phyloP scores from a whole-genome alignment of 2,113 vertebrate species.

The Delphinapterus leucas region DNA sequence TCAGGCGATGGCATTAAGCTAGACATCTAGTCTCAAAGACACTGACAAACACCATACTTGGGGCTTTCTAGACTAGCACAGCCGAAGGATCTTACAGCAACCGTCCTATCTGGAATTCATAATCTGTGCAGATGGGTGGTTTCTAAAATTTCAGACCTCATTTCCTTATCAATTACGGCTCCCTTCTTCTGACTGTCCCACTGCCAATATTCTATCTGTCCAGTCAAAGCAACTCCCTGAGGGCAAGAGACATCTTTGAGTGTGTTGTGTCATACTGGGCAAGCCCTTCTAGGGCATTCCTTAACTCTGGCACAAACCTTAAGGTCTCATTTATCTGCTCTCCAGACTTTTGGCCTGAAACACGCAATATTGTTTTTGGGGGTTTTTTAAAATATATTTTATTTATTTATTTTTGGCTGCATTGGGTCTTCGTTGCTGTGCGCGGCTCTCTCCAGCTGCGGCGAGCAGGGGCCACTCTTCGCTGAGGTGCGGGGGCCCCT shows the following conservation, averaged over 20 bases:
- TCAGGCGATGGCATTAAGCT: not conserved
- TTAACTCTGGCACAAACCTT: not conserved
- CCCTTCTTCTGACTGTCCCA: not conserved
- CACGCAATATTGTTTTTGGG: not conserved
- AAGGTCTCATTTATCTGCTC: not conserved
- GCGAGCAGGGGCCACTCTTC: too few relatives aligned
- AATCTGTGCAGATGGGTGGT: not conserved
- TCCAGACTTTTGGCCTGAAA: not conserved
- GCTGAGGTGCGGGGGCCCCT: too few relatives aligned
- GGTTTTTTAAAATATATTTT: too few relatives aligned
- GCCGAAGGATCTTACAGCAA: not conserved
- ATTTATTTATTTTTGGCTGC: too few relatives aligned
- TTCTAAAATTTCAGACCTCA: not conserved
- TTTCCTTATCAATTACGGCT: not conserved
- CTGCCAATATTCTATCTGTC: not conserved
- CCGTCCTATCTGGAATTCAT: not conserved
- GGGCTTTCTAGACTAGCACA: not conserved
- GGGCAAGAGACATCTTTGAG: not conserved
- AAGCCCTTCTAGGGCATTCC: not conserved
- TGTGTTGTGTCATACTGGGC: not conserved
- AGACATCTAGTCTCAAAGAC: not conserved
- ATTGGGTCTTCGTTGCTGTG: too few relatives aligned
- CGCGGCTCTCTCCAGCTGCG: too few relatives aligned
- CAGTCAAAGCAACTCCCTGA: not conserved
- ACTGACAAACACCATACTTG: not conserved